Evolutionary conservation across 2,797 vertebrate genomes (phyloP), one percentile per base, ranked within the genome.

Genomic region (Caiman crocodilus): DNA sequence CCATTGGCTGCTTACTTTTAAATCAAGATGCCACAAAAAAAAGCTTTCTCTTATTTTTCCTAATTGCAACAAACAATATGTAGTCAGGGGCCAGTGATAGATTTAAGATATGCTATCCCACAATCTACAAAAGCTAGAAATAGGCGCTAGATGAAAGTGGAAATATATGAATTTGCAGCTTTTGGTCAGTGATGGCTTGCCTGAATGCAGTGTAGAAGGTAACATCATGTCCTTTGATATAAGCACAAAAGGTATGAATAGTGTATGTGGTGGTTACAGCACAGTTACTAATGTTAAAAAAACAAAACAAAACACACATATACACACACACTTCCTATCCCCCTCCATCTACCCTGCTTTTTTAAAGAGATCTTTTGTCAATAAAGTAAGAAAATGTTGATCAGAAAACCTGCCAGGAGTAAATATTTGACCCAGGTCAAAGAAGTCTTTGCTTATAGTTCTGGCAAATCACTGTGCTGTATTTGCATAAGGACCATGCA

Each of bases 181-280:
- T 67, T 67, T n/a, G n/a, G n/a, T n/a, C n/a, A n/a, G n/a, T 0
- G 94, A 98, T 9, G 99, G 99, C 87, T 97, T 98, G 91, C 98
- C 99, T 11, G 98, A 99, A 95, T 99, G 99, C 97, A 98, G 98
- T 1, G 97, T 98, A 79, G 99, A 99, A 98, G 99, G 99, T 99
- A 97, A 98, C 92, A 26, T 6, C 12, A 91, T 90, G 61, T 7
- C 3, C 58, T 61, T 26, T 84, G 5, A 35, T 17, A 23, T 89
- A 30, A 69, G 18, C n/a, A 59, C 56, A 55, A 79, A 25, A 35
- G n/a, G 23, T 75, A 21, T 65, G 8, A 71, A 5, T 32, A 21
- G 30, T 42, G 56, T 26, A 67, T 80, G 21, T 30, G 56, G 17
- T 76, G 6, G 71, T 75, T 64, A 32, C 50, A 71, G 18, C 0